Percentiles rank a stretch among this genome's conserved stretches.
phyloP scores from a whole-genome alignment of 2,888 invertebrate species.

The Harmothoe impar region DNA sequence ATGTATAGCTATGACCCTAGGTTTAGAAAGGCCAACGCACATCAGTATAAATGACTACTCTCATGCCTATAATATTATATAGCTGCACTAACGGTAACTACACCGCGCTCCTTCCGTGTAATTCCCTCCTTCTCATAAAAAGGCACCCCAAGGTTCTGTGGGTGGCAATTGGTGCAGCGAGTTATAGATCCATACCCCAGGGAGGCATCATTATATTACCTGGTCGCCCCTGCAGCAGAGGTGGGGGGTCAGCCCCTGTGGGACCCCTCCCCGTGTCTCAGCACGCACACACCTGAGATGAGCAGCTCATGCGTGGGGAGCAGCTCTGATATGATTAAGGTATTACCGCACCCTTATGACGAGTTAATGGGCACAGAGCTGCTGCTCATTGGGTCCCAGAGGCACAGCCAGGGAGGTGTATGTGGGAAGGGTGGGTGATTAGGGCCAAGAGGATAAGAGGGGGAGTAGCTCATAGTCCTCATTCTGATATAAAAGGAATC shows the following conservation, averaged over 20 bases:
- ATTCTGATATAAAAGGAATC: background rate
- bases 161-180: no score
- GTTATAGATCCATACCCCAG: no score
- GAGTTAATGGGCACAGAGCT: constrained; percentile 1
- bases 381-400: constrained; percentile 1
- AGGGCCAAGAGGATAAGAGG: background rate
- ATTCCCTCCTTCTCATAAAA: no score
- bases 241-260: background rate
- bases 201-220: no score
- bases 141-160: no score
- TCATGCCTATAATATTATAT: no score
- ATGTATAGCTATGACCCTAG: no score
- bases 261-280: background rate
- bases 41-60: no score
- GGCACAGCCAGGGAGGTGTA: background rate
- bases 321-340: constrained; percentile 29
- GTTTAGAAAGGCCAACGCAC: no score
- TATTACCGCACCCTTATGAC: background rate
- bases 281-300: constrained; percentile 14
- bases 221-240: background rate
- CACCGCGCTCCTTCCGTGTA: no score
- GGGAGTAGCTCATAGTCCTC: background rate
- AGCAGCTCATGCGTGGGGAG: background rate
- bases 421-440: background rate
- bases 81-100: no score